A percentile compares a stretch with the other conserved stretches of the same genome.
These are phyloP conservation scores for Otus sunia DNA, from an alignment of 2,113 vertebrate genomes.

Conservation along the genomic window DNA sequence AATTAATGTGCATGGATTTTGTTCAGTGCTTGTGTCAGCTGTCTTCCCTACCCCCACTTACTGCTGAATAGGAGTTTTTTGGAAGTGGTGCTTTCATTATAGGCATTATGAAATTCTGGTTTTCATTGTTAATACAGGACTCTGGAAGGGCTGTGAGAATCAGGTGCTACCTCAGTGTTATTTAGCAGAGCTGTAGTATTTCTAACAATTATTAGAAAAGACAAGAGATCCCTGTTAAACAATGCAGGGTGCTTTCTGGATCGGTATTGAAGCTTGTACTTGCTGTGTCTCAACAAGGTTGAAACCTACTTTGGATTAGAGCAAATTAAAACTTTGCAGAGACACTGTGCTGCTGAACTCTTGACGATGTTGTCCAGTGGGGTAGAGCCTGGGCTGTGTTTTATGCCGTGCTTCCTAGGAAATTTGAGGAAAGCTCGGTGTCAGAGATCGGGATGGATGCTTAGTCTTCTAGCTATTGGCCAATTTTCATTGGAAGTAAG, in stretches of 20 bases:
- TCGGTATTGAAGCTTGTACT: background rate
- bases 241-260: background rate
- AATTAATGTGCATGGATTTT: conserved; percentile 1
- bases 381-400: background rate
- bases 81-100: background rate
- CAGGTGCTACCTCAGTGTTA: background rate
- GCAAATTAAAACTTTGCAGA: background rate
- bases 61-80: background rate
- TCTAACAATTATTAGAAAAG: background rate
- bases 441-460: background rate
- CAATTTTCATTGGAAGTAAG: background rate
- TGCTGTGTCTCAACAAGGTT: background rate
- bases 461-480: background rate
- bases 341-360: background rate
- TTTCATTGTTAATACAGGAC: background rate
- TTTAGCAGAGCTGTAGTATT: background rate
- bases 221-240: background rate
- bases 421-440: background rate
- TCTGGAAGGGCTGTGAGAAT: background rate
- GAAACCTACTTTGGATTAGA: background rate
- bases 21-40: background rate
- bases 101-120: background rate
- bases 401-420: background rate
- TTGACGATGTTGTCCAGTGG: accelerated
- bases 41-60: background rate